phyloP scores from a whole-genome alignment of 2,113 vertebrate species.

The Romanogobio albipinnatus region DNA sequence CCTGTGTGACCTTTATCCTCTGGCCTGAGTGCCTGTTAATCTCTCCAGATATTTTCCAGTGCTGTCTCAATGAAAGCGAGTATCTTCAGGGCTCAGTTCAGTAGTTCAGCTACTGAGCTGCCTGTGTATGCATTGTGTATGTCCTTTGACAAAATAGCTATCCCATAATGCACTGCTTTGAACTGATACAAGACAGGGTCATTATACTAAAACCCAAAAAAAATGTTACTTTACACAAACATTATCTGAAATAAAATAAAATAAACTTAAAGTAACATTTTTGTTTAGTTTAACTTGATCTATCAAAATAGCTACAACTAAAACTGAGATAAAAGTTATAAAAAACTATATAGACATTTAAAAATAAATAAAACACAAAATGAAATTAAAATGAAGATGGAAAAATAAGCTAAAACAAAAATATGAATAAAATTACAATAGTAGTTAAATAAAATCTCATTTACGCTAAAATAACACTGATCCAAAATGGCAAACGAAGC shows the following conservation, averaged over 20 bases:
- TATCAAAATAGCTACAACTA: not conserved
- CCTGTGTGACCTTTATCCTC: not conserved
- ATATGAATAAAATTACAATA: not conserved
- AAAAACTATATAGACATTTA: too few species aligned
- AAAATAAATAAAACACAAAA: not conserved
- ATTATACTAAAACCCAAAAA: too few species aligned
- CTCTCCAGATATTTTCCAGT: constrained; percentile 2
- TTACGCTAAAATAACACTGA: not conserved
- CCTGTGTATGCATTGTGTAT: not conserved
- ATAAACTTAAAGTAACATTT: not conserved
- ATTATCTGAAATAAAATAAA: not conserved
- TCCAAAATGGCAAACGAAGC: not conserved
- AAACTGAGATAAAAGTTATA: not conserved
- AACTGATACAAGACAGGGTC: not conserved
- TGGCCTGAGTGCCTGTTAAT: constrained; percentile 15
- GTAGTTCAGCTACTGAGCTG: not conserved
- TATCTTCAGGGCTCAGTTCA: not conserved
- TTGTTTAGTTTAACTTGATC: not conserved
- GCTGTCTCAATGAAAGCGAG: not conserved
- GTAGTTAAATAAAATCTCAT: not conserved
- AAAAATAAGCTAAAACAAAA: not conserved
- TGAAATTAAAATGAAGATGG: not conserved
- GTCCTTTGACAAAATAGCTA: not conserved
- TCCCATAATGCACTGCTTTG: not conserved
- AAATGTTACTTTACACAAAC: too few species aligned